phyloP scores from a whole-genome alignment of 2,888 invertebrate species.

The Lutraria lutraria region DNA sequence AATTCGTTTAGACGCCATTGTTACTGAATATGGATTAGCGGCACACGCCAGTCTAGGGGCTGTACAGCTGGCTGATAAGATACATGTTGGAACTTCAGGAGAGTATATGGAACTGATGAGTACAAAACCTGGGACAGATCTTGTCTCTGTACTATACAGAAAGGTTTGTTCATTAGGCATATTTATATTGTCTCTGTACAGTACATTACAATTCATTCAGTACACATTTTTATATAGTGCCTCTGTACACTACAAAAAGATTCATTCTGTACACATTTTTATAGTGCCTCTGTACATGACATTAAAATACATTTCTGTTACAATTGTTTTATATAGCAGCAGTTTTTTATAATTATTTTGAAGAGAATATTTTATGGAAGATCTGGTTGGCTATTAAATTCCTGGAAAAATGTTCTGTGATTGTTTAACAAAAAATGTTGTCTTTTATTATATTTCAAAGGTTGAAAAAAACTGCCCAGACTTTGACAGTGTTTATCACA shows the following conservation, averaged over 20 bases:
- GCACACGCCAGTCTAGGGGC: slow-evolving; percentile 91
- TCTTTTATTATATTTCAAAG: slow-evolving; percentile 86
- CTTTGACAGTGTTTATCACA: slow-evolving; percentile 93
- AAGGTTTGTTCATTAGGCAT: slow-evolving; percentile 88
- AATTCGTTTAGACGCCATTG: slow-evolving; percentile 91
- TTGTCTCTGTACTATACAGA: slow-evolving; percentile 92
- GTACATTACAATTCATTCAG: no score
- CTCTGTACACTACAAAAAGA: no score
- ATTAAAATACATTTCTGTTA: no score
- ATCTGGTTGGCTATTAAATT: no score
- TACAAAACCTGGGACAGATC: slow-evolving; percentile 89
- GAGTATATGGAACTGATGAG: slow-evolving; percentile 92
- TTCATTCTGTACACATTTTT: no score
- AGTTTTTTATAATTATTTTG: no score
- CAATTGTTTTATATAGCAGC: no score
- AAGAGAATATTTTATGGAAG: no score
- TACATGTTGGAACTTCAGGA: slow-evolving; percentile 91
- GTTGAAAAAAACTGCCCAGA: slow-evolving; percentile 94
- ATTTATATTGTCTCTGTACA: neutral
- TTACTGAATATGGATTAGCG: slow-evolving; percentile 93
- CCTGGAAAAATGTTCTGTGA: no score
- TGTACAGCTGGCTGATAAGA: slow-evolving; percentile 91
- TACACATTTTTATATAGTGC: no score
- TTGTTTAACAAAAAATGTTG: no score
- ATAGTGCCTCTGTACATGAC: no score